A percentile compares a stretch with the other conserved stretches of the same genome.
These are phyloP conservation scores for Dryomyza anilis DNA, from an alignment of 2,888 invertebrate species.

Conservation along the genomic window DNA sequence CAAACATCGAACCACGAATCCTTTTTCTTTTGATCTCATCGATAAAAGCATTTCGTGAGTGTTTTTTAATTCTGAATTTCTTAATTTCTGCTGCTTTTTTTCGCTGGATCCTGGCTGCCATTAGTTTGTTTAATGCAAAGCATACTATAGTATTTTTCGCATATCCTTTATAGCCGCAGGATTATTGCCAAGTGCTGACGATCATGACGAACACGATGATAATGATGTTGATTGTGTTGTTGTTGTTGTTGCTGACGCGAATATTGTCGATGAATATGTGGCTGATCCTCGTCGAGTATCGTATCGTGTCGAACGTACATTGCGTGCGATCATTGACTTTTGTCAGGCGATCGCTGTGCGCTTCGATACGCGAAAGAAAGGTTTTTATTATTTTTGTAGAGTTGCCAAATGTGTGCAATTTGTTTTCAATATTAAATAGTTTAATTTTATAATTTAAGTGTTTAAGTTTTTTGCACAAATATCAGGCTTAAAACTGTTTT, in stretches of 20 bases:
- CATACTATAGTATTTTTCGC: neutral
- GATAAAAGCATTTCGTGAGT: constrained; percentile 2
- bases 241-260: too few relatives aligned
- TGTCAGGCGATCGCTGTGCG: neutral
- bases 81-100: neutral
- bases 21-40: neutral
- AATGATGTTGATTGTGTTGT: too few relatives aligned
- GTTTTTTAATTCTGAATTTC: neutral
- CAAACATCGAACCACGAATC: neutral
- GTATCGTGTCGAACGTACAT: too few relatives aligned
- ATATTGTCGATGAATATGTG: too few relatives aligned
- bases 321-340: neutral
- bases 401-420: neutral
- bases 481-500: too few relatives aligned
- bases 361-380: neutral
- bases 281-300: too few relatives aligned
- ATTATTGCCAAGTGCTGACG: neutral
- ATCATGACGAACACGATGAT: too few relatives aligned
- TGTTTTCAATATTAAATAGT: too few relatives aligned
- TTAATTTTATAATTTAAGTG: too few relatives aligned
- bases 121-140: neutral
- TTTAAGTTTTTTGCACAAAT: too few relatives aligned
- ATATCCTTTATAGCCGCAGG: neutral
- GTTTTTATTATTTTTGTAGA: neutral
- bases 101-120: neutral